Base-by-base conservation (phyloP, 2,797 vertebrate species). In the Loris lydekkerianus region DNA sequence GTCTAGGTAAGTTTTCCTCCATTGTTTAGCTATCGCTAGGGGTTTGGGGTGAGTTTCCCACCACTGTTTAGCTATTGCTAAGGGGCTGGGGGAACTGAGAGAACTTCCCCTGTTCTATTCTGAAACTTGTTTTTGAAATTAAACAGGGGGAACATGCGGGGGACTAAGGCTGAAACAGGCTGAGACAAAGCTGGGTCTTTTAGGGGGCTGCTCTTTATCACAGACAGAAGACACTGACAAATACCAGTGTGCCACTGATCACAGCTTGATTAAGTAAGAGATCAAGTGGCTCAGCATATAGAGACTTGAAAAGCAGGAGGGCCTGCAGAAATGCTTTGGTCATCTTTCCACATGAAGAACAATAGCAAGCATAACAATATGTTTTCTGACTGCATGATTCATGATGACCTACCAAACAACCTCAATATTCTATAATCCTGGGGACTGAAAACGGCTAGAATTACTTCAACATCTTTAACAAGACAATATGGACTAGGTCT, bases 311-410 rank as follows among this genome's bases (percentile, higher is more conserved):
- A 86, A 86, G 21, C 58, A 73, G 61, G 46, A 43, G 53, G 37
- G 29, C 81, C 43, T 67, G 21, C 37, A 84, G 81, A 89, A 89
- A 80, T 25, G 21, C 5, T 58, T 29, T 53, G 56, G 75, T 91
- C 46, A 40, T 81, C 58, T 91, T 88, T 53, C n/a, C 23, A 84
- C 13, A 56, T 31, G 27, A 61, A 77, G 20, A 20, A 53, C 27
- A 88, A 37, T 49, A 76, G 61, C 23, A 43, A 29, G 27, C 49
- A 53, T 53, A 14, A 53, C 13, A 53, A 15, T 46, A 58, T 63
- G 37, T 73, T 53, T 56, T 65, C 58, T 72, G 78, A 60, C 49
- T 72, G 10, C 37, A 1, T 87, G 81, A 97, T 53, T 96, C 58
- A 77, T 85, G 92, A 46, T 81, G 69, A 75, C 60, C 76, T 43